Evolutionary conservation across 2,888 invertebrate genomes (phyloP), one percentile per base, ranked within the genome.

Genomic region (Morinoia aosen): DNA sequence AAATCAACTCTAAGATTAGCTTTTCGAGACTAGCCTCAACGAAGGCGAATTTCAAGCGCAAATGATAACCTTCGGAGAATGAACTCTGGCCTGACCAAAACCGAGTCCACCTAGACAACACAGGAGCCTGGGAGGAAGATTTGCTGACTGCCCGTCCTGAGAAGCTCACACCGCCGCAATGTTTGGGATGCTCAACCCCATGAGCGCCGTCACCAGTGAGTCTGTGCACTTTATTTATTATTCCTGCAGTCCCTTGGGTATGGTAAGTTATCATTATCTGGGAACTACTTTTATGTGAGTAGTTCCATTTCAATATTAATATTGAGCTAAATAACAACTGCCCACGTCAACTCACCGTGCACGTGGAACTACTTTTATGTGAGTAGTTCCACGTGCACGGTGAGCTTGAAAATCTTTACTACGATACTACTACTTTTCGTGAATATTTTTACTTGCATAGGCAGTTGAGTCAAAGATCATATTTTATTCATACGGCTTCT

Each of bases 201-300:
- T 96, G 96, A 96, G 96, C 95, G 96, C 96, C 91, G 96, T 96
- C 91, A 96, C 96, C 96, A 96, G 96, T 96, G 96, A 96, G 96
- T 96, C 94, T n/a, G 39, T 40, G 48, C 39, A 39, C 5, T 19
- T 39, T 90, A 48, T 90, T 40, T 88, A 88, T 88, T 88, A 39
- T 19, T 25, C 12, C 8, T 8, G 8, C 14, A 16, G 12, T 90
- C 14, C 39, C 48, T 39, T 90, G 90, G 11, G 48, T 14, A 76
- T 2, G 76, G 76, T 33, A 33, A 76, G 76, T 76, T 33, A 33
- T 76, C 25, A 76, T 16, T 76, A 8, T 33, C 10, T 76, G 76
- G 48, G 48, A 48, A 48, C 33, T 76, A 8, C 25, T 76, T 76
- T 76, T 76, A 76, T 19, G 0, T 76, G 33, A 25, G 19, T 76